Percentiles rank a stretch among this genome's conserved stretches.
Evolutionary conservation across 2,888 invertebrate species (phyloP).

Genomic region (Coleophora deauratella): DNA sequence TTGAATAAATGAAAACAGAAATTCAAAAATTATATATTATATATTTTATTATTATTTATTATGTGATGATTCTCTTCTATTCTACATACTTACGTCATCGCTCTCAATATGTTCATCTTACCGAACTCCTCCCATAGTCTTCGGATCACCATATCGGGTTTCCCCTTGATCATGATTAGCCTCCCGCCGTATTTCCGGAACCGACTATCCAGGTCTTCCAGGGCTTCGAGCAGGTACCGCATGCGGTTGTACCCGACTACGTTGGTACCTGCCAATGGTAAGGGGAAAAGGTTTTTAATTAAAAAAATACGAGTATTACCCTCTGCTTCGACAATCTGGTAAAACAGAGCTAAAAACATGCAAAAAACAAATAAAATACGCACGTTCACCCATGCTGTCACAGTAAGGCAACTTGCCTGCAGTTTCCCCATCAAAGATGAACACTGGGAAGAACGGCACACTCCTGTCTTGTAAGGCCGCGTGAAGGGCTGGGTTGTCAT

Average conservation of each 20-base stretch:
- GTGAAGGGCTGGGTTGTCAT: conserved; percentile 80
- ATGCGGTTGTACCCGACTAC: conserved; percentile 79
- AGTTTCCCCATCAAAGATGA: conserved; percentile 84
- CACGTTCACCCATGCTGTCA: no score
- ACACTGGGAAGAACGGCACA: conserved; percentile 75
- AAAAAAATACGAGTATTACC: no score
- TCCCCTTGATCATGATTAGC: conserved; percentile 76
- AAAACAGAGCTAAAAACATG: no score
- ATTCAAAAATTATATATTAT: no score
- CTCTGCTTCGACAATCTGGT: no score
- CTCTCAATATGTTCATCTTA: conserved; percentile 16
- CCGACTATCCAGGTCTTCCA: conserved; percentile 77
- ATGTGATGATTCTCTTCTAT: no score
- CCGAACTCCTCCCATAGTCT: conserved; percentile 75
- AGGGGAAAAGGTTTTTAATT: neutral
- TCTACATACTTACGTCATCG: no score
- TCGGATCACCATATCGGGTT: conserved; percentile 72
- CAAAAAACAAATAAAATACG: no score
- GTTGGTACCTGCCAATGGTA: conserved; percentile 68
- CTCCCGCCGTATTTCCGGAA: conserved; percentile 72
- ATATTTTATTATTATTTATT: no score
- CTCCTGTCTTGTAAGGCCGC: conserved; percentile 59
- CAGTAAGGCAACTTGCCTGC: conserved; percentile 64
- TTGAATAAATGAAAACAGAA: no score
- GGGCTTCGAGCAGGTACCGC: conserved; percentile 78